Evolutionary conservation across 2,888 invertebrate genomes (phyloP), one percentile per base, ranked within the genome.

Genomic region (Hofmannophila pseudospretella): DNA sequence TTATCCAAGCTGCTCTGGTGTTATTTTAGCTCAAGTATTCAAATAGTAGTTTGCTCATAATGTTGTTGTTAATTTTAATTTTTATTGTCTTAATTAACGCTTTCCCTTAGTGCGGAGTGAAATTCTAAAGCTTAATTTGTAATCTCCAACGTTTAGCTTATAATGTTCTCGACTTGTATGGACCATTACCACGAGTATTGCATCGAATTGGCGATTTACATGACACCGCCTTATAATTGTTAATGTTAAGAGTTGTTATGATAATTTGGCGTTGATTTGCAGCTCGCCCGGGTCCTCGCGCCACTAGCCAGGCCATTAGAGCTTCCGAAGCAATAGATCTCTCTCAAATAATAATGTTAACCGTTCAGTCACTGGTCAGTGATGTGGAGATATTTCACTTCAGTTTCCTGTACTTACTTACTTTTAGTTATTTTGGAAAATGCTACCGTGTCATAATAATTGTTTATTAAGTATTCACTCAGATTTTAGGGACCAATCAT

Each of bases 1-100:
- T 63, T 53, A 60, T 82, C 85, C 86, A 84, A 84, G 86, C 86
- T 84, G 85, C 86, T 82, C 84, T 54, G 81, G 81, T 76, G 61
- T 74, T 72, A 70, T 64, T 71, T 79, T 76, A 82, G 85, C 85
- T 85, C 85, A 84, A 84, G 82, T 81, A 80, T 78, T 76, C 71
- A 72, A 48, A 58, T 67, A 73, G 64, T 82, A 79, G 77, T 80
- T 78, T 85, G 84, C 84, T 85, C 85, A 82, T 81, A 74, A 65
- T 70, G 58, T 82, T 82, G 80, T 84, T 84, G 72, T 82, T 79
- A 74, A 69, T 78, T 77, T 76, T 72, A 49, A 48, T 49, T 42
- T 20, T 38, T 32, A 33, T 32, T 30, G 27, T 28, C 37, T 41
- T 41, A 41, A 34, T 29, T 42, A 52, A 47, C 44, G 49, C 49